Base-by-base conservation (phyloP, 1,140 invertebrate species). In the Globodera ellingtonae region DNA sequence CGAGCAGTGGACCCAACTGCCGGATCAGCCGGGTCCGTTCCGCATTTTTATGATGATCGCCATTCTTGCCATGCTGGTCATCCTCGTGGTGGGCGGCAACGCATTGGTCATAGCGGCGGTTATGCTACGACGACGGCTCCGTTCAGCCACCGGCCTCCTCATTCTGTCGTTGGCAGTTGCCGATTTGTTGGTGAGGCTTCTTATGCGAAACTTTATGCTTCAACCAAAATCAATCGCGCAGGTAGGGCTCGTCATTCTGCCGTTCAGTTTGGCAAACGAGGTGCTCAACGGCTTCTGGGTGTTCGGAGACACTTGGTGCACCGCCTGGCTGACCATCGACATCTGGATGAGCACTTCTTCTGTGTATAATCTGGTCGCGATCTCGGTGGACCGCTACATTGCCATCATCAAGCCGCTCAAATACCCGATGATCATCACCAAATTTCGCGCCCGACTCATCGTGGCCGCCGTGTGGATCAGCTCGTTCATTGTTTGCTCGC, bases 341-440 rank as follows among this genome's bases (percentile, higher is more conserved):
- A 94, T 98, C 5, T 92, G 98, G 80, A 96, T 95, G 88, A 96
- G 95, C 90, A 98, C 97, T 0, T 96, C 95, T 4, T 98, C 95
- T 62, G 98, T 98, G 86, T 91, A 98, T 50, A 98, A 98, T 90
- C 91, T 81, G 46, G 80, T 95, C 90, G 95, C 95, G 4, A 98
- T 98, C 79, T 95, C 96, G 1, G 90, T 98, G n/a, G 79, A 81
- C 71, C 21, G 86, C 62, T 89, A 89, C 79, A 89, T 89, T 94
- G 97, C 97, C 8, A 98, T 98, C 72, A 98, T 95, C 0, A 96
- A 98, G 90, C 97, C 97, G 0, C 95, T 99, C 78, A 95, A 96
- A 88, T 98, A 99, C 90, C 95, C 96, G 6, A 94, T 96, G 89
- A 95, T 96, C 89, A 92, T 97, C 75, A 97, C 96, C 1, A 91